Evolutionary conservation across 2,113 vertebrate species (phyloP), one percentile per base, ranked within the genome.

Genomic region (Macquaria ambigua): DNA sequence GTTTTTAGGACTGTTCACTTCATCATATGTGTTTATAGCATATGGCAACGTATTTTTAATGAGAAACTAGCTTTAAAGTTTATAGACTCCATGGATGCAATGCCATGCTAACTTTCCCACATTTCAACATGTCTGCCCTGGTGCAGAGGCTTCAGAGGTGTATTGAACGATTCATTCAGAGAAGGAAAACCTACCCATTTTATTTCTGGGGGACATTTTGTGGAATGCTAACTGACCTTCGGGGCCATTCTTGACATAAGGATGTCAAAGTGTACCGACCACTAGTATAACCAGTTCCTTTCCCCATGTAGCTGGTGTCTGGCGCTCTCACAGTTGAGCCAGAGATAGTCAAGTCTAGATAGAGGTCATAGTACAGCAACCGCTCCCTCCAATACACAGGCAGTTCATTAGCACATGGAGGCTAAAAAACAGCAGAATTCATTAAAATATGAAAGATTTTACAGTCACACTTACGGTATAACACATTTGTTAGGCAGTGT

Each of bases 321-420:
- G 73, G 76, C 69, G 63, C 85, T 77, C 82, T 89, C 81, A 79
- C 70, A 59, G 83, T 77, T 68, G 77, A 90, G 90, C 81, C 81
- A 68, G 68, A 93, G 91, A 89, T 83, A 85, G 90, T 91, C 87
- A 79, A 87, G 88, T 91, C 90, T 92, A 83, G 92, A 94, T 95
- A 93, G 94, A 95, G 95, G 95, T 94, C 94, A 95, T 68, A 94
- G 93, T 93, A 94, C 89, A 94, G 77, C 71, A 88, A 93, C 87
- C 82, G 90, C 74, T 93, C 89, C 91, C 87, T 93, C 83, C 87
- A 79, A 70, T 62, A 79, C 64, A 74, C 82, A 82, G 72, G 23
- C 69, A 48, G 4, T 18, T 79, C 79, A 89, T 72, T 73, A 80
- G 82, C 79, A 79, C 4, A 53, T 31, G 48, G 4, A 1, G 46